A percentile compares a stretch with the other conserved stretches of the same genome.
Conservation (phyloP, 2,888 invertebrate genomes). For the Lasioglossum vierecki region DNA sequence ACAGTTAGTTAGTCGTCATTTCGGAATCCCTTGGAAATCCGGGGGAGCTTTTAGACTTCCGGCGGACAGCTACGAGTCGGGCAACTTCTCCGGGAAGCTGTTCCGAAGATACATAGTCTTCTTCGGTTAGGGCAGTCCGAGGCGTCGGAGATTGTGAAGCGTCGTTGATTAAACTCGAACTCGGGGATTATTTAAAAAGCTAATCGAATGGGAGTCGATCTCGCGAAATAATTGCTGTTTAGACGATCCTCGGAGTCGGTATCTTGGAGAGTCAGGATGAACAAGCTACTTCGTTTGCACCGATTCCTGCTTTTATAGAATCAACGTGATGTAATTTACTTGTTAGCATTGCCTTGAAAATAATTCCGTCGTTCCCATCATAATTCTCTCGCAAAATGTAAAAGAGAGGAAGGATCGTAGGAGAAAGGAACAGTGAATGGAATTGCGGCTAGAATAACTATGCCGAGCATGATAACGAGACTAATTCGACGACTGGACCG, state of each 20-base stretch:
- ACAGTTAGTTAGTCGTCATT: slow-evolving; percentile 22
- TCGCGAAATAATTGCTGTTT: not conserved
- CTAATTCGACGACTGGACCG: not conserved
- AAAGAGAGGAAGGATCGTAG: not conserved
- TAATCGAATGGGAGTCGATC: not conserved
- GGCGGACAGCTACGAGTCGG: not conserved
- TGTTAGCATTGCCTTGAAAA: too few relatives aligned
- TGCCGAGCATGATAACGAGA: not conserved
- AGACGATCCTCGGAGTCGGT: not conserved
- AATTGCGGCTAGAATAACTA: not conserved
- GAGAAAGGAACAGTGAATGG: not conserved
- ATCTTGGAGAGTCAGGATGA: not conserved
- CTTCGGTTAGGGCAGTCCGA: not conserved
- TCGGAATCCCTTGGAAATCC: slow-evolving; percentile 8
- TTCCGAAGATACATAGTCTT: not conserved
- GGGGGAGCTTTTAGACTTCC: slow-evolving; percentile 19
- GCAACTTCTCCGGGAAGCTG: not conserved
- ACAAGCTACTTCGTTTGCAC: not conserved
- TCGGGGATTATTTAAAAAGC: not conserved
- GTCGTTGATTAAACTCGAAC: slow-evolving; percentile 2
- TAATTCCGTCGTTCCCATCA: not conserved
- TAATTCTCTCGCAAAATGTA: not conserved
- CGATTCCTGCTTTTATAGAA: not conserved
- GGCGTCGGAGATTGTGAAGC: slow-evolving; percentile 3
- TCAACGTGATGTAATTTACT: not conserved